Conservation (phyloP, 2,888 invertebrate species). For the Cylloceria caligata region DNA sequence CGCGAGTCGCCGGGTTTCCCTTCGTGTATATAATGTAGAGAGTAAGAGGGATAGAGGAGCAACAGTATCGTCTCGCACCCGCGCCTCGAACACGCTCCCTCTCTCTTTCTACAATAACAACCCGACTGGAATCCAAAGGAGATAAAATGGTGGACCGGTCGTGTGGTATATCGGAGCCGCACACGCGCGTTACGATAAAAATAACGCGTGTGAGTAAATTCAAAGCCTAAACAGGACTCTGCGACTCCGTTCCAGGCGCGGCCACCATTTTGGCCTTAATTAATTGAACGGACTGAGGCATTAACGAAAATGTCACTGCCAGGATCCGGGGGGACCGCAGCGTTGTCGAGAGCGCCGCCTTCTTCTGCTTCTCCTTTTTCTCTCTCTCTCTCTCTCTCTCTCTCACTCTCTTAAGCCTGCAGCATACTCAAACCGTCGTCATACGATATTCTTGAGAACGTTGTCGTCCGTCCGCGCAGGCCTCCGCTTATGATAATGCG, state of each 20-base stretch:
- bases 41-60: conserved; percentile 42
- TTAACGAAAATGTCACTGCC: conserved; percentile 70
- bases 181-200: conserved; percentile 37
- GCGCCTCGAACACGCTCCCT: conserved; percentile 43
- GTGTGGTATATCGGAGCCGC: conserved; percentile 40
- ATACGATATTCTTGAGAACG: conserved; percentile 70
- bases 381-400: conserved; percentile 6
- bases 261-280: conserved; percentile 74
- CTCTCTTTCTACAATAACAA: conserved; percentile 58
- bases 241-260: conserved; percentile 22
- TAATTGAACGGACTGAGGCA: conserved; percentile 72
- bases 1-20: conserved; percentile 75
- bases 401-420: conserved; percentile 16
- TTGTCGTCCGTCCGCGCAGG: conserved; percentile 64
- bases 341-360: conserved; percentile 58
- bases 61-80: conserved; percentile 51
- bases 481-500: conserved; percentile 65
- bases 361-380: conserved; percentile 40
- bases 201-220: conserved; percentile 48
- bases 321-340: conserved; percentile 14
- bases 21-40: conserved; percentile 76
- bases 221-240: conserved; percentile 32
- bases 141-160: conserved; percentile 78
- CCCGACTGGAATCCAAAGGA: conserved; percentile 66
- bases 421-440: conserved; percentile 44